These are phyloP conservation scores for Myotis vivesi DNA, from an alignment of 2,797 vertebrate species.

Conservation along the genomic window DNA sequence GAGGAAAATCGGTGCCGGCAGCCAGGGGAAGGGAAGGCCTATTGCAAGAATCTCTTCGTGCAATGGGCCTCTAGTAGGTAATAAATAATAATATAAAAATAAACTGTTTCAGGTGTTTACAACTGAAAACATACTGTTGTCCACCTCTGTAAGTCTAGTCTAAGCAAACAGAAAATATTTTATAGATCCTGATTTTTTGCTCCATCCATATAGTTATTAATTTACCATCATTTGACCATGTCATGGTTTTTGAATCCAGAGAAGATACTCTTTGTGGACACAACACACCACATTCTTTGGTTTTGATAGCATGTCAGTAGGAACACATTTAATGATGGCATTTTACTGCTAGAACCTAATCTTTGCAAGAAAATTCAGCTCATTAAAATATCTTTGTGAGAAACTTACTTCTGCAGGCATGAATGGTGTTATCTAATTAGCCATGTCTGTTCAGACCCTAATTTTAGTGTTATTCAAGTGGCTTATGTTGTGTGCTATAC, in stretches of 20 bases:
- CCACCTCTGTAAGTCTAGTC: neutral
- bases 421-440: slow-evolving; percentile 34
- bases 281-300: neutral
- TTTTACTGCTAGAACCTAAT: slow-evolving; percentile 37
- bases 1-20: too few species aligned
- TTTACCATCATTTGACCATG: neutral
- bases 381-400: slow-evolving; percentile 54
- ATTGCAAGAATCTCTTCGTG: too few species aligned
- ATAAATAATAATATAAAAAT: neutral
- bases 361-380: slow-evolving; percentile 45
- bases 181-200: slow-evolving; percentile 33
- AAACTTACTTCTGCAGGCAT: slow-evolving; percentile 43
- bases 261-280: neutral
- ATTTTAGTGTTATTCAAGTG: slow-evolving; percentile 24
- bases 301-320: neutral
- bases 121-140: neutral
- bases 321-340: slow-evolving; percentile 7
- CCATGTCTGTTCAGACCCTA: slow-evolving; percentile 12
- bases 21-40: too few species aligned
- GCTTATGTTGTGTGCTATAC: neutral
- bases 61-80: neutral
- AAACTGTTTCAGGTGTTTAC: neutral
- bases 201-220: neutral
- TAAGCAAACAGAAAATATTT: slow-evolving; percentile 23
- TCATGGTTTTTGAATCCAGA: slow-evolving; percentile 33